phyloP scores from a whole-genome alignment of 2,113 vertebrate genomes.

The Anguilla rostrata region DNA sequence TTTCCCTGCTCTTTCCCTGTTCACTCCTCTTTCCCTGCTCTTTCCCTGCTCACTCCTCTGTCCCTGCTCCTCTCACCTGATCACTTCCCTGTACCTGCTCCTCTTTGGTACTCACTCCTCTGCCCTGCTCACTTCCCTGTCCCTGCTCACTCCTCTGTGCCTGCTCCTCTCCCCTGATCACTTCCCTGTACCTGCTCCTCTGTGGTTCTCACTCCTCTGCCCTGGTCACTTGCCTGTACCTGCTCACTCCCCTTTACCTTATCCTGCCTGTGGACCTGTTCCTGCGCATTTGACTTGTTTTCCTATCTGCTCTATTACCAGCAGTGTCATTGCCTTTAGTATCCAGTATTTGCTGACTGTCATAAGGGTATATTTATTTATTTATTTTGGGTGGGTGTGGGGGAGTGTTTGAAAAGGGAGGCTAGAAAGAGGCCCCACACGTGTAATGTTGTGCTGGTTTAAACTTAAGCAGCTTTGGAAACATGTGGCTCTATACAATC shows the following conservation, averaged over 20 bases:
- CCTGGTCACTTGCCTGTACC: no score
- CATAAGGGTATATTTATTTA: not conserved
- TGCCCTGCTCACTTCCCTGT: no score
- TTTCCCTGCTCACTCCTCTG: not conserved
- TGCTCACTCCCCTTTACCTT: not conserved
- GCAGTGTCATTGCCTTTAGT: not conserved
- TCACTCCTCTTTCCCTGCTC: no score
- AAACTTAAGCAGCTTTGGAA: not conserved
- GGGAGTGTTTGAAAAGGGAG: not conserved
- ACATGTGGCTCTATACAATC: not conserved
- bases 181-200: no score
- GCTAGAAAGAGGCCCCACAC: not conserved
- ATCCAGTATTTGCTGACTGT: not conserved
- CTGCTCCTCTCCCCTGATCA: not conserved
- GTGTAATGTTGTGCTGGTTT: not conserved
- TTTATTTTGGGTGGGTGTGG: not conserved
- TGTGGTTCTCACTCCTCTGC: no score
- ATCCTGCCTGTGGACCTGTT: not conserved
- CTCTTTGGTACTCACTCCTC: no score
- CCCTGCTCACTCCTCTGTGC: not conserved
- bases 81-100: no score
- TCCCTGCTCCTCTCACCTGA: not conserved
- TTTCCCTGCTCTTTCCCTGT: no score
- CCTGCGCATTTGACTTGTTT: not conserved
- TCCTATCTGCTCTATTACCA: not conserved